Base-by-base conservation (phyloP, 2,797 vertebrate genomes). In the Chaetodon trifasciatus region DNA sequence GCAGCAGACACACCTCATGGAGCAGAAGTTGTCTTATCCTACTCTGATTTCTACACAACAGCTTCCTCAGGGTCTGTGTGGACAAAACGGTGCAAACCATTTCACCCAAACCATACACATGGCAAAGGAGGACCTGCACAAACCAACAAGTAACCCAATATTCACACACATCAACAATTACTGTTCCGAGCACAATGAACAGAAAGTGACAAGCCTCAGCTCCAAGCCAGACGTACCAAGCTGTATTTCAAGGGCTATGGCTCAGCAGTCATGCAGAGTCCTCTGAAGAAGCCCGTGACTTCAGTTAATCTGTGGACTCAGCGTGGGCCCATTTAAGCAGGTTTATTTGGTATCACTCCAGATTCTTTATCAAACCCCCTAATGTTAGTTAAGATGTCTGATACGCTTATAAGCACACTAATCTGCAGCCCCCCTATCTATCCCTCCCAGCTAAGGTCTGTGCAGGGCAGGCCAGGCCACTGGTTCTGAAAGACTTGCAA, bases 371-470 rank as follows among this genome's bases (percentile, higher is more conserved):
- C 70, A 78, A 80, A 58, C 81, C 79, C 64, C 56, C 65, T 79
- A 57, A 66, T 79, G 71, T 60, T 68, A 76, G 62, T 79, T 79
- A 88, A 87, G 81, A 89, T 76, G 79, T 86, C 83, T 77, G 83
- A 86, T 83, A 82, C 23, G 61, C 69, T 87, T 82, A 86, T 63
- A 86, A 58, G 65, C 67, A 8, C 50, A 37, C 60, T 86, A 80
- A 81, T 78, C 73, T 81, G 60, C 32, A 71, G 64, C 47, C 21
- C 42, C 70, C 12, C 53, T 8, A 16, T 62, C 63, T 11, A 11
- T 57, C 46, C 56, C 47, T 76, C 32, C n/a, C 23, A 46, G 66
- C 70, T n/a, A 40, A 46, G 23, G 53, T 47, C 53, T 44, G 42
- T 39, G 17, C 39, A 28, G 52, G 23, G 11, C 50, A 42, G 55